Conservation (phyloP, 2,113 vertebrate genomes). For the Tonatia bakeri region DNA sequence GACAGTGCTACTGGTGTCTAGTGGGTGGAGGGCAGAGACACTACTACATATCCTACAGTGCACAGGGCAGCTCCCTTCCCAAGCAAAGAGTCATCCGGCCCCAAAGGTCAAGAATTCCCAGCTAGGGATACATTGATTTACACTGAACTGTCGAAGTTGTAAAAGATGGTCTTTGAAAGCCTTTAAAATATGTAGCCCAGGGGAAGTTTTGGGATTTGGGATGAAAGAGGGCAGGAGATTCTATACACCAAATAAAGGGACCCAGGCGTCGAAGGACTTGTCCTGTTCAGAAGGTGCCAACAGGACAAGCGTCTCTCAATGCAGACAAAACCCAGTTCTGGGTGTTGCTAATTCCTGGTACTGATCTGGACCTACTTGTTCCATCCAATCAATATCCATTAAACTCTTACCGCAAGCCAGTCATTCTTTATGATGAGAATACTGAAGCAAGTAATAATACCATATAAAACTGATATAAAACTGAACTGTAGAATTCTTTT, state of each 20-base stretch:
- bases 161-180: not conserved
- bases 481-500: conserved; percentile 8
- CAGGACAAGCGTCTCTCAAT: not conserved
- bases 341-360: not conserved
- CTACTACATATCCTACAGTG: not conserved
- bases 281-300: not conserved
- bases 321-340: not conserved
- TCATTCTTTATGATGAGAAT: not conserved
- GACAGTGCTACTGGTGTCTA: not conserved
- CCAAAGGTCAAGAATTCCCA: not conserved
- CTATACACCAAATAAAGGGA: not conserved
- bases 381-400: not conserved
- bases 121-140: not conserved
- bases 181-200: not conserved
- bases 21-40: not conserved
- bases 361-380: not conserved
- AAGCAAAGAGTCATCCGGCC: not conserved
- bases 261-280: not conserved
- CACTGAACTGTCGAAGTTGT: not conserved
- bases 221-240: not conserved
- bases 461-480: not conserved
- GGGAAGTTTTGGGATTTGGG: not conserved
- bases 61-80: not conserved
- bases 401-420: not conserved
- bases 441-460: not conserved